Evolutionary conservation across 2,113 vertebrate species (phyloP).

Genomic region (Coturnix japonica): DNA sequence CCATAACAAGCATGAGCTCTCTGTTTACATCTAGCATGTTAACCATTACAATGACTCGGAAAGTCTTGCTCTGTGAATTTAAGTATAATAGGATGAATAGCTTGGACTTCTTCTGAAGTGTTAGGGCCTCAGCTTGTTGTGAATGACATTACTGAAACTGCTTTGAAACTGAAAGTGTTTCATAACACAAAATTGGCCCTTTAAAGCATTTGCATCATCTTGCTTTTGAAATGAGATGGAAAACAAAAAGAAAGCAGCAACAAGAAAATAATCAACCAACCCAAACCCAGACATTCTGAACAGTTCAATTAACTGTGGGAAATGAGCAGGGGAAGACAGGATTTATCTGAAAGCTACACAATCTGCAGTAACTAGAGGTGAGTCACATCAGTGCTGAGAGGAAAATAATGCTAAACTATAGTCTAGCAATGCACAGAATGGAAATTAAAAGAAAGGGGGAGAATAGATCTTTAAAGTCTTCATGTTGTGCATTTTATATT

Average conservation of each 20-base stretch:
- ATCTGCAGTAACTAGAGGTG: neutral
- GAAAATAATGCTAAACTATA: neutral
- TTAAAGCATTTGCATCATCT: neutral
- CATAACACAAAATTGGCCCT: neutral
- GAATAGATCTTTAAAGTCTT: neutral
- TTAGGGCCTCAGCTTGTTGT: neutral
- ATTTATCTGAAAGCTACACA: neutral
- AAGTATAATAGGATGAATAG: neutral
- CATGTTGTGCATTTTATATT: neutral
- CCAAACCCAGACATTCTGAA: neutral
- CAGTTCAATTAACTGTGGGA: neutral
- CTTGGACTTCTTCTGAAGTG: neutral
- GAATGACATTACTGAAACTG: neutral
- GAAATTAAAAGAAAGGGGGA: neutral
- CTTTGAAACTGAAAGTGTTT: neutral
- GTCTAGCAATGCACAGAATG: fast-evolving
- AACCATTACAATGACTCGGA: neutral
- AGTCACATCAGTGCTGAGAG: neutral
- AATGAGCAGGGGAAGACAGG: neutral
- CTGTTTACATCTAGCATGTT: neutral
- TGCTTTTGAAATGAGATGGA: neutral
- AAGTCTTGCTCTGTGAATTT: neutral
- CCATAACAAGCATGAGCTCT: neutral
- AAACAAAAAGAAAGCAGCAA: neutral
- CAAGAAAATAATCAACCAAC: neutral